Percentiles rank a stretch among this genome's conserved stretches.
Conservation (phyloP, 2,113 vertebrate species). For the Forbesichthys agassizii region DNA sequence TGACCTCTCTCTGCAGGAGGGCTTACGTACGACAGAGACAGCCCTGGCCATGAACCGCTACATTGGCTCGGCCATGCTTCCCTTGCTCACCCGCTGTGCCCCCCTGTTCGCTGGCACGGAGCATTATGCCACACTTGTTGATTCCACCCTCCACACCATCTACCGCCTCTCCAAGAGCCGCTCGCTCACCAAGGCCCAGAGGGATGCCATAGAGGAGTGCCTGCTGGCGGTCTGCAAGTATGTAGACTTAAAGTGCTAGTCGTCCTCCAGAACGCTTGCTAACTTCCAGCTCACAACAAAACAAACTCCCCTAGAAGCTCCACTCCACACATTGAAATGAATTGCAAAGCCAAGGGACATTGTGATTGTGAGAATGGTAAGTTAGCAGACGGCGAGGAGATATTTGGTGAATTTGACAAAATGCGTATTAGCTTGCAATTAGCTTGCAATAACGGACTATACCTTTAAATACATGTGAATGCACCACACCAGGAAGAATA, state of each 20-base stretch:
- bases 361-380: too few relatives aligned
- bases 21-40: constrained; percentile 91
- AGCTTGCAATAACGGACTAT: too few relatives aligned
- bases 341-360: background rate
- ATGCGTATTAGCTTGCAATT: too few relatives aligned
- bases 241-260: constrained; percentile 31
- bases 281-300: too few relatives aligned
- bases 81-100: constrained; percentile 91
- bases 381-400: too few relatives aligned
- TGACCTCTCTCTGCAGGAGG: constrained; percentile 77
- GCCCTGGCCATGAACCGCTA: constrained; percentile 95
- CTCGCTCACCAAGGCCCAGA: constrained; percentile 95
- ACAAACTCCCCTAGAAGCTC: too few relatives aligned
- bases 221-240: constrained; percentile 94
- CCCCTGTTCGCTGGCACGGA: constrained; percentile 94
- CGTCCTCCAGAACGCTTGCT: too few relatives aligned
- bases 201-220: constrained; percentile 97
- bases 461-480: too few relatives aligned
- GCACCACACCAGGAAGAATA: too few relatives aligned
- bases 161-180: constrained; percentile 96
- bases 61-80: constrained; percentile 91
- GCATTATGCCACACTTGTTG: constrained; percentile 87
- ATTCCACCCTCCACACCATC: constrained; percentile 94
- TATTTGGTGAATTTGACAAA: too few relatives aligned
- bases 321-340: too few relatives aligned